Percentiles rank a stretch among this genome's conserved stretches.
Conservation (phyloP, 2,888 invertebrate species). For the Alloplasta piceator region DNA sequence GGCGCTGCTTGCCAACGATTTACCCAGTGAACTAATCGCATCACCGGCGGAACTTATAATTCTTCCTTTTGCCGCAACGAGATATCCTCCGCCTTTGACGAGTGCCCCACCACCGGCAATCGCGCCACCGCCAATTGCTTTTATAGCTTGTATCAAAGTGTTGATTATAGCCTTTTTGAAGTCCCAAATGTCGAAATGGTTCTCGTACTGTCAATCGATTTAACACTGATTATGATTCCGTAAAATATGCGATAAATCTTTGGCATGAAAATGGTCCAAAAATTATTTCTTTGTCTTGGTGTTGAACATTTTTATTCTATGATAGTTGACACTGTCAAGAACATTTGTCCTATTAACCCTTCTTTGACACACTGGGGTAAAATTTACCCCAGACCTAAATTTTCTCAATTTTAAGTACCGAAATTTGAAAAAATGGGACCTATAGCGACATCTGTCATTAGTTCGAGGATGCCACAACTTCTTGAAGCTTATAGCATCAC, state of each 20-base stretch:
- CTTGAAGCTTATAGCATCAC: no score
- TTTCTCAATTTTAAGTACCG: no score
- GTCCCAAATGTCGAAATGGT: constrained; percentile 88
- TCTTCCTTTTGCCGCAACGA: constrained; percentile 87
- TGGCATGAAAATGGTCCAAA: no score
- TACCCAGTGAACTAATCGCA: constrained; percentile 91
- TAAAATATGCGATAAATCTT: no score
- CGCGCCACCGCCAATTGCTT: constrained; percentile 94
- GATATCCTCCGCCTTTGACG: constrained; percentile 92
- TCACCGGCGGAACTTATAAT: constrained; percentile 91
- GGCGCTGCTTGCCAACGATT: constrained; percentile 91
- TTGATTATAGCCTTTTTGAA: constrained; percentile 92
- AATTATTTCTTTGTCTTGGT: background rate
- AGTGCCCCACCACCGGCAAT: constrained; percentile 94
- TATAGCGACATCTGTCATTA: no score
- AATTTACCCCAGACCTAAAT: no score
- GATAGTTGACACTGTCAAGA: background rate
- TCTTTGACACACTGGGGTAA: no score
- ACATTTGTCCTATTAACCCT: no score
- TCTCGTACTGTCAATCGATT: constrained; percentile 68
- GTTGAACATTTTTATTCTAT: background rate
- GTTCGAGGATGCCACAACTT: no score
- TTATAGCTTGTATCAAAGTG: constrained; percentile 93
- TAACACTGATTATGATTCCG: no score
- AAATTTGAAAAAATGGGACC: no score